These are phyloP conservation scores for Octopus sinensis DNA, from an alignment of 1,140 invertebrate genomes.

Conservation along the genomic window DNA sequence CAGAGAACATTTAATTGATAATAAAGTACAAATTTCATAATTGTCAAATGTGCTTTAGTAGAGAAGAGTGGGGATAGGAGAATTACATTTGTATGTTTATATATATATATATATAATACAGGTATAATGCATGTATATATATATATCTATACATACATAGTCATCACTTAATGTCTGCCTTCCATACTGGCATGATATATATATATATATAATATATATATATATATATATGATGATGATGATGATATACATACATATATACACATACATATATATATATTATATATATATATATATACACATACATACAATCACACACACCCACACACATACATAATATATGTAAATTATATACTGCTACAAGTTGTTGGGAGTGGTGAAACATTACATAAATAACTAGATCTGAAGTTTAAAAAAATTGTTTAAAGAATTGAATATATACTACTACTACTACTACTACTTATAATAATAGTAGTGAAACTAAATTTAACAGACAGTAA, in stretches of 20 bases:
- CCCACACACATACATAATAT: neutral
- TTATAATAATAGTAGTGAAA: neutral
- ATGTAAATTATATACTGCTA: neutral
- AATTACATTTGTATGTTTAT: neutral
- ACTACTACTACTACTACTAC: neutral
- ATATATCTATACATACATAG: neutral
- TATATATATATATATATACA: constrained; percentile 2
- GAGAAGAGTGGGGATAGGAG: neutral
- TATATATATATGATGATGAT: too few relatives aligned
- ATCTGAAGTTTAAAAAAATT: neutral
- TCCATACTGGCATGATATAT: too few relatives aligned
- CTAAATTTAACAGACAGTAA: too few relatives aligned
- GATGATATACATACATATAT: too few relatives aligned
- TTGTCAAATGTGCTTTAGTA: neutral
- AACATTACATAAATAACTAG: neutral
- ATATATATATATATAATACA: neutral
- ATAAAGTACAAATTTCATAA: neutral
- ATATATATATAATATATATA: too few relatives aligned
- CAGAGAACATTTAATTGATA: neutral
- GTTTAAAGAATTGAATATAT: neutral
- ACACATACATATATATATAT: neutral
- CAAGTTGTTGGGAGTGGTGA: neutral
- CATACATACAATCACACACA: too few relatives aligned
- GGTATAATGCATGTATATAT: neutral
- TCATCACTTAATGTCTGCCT: too few relatives aligned